Conservation (phyloP, 2,888 invertebrate species). For the Tupiocoris notatus region DNA sequence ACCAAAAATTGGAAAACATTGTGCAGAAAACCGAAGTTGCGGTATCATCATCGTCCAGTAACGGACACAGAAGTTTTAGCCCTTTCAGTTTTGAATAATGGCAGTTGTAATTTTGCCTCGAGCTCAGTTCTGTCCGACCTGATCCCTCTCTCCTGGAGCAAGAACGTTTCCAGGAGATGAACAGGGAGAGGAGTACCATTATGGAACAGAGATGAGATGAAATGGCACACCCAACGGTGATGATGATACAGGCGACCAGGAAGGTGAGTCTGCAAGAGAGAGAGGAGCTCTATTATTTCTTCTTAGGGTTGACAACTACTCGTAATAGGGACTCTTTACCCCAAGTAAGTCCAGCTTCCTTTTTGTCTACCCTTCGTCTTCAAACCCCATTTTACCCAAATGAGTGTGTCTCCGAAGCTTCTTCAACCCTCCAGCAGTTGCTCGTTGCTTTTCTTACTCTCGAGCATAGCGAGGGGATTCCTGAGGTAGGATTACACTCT, state of each 20-base stretch:
- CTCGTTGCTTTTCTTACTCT: neutral
- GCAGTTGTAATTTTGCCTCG: slow-evolving; percentile 29
- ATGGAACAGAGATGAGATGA: neutral
- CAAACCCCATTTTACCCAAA: slow-evolving; percentile 42
- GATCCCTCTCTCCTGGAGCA: too few relatives aligned
- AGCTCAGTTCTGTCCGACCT: slow-evolving; percentile 2
- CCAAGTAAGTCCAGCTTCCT: slow-evolving; percentile 16
- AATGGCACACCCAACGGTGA: neutral
- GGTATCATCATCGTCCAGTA: neutral
- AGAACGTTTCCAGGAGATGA: neutral
- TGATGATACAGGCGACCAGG: neutral
- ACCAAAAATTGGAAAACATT: neutral
- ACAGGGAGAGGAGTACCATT: neutral
- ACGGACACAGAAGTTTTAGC: neutral
- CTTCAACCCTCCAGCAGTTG: neutral
- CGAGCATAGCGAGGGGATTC: neutral
- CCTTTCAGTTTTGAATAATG: slow-evolving; percentile 16
- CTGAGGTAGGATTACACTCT: neutral
- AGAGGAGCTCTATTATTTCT: slow-evolving; percentile 42
- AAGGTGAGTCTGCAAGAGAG: neutral
- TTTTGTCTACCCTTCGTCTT: neutral
- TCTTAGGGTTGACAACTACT: slow-evolving; percentile 43
- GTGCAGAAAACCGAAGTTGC: neutral
- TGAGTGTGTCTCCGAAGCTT: slow-evolving; percentile 26
- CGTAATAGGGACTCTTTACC: slow-evolving; percentile 38